A percentile compares a stretch with the other conserved stretches of the same genome.
These are phyloP conservation scores for Huso huso DNA, from an alignment of 2,797 vertebrate species.

Conservation along the genomic window DNA sequence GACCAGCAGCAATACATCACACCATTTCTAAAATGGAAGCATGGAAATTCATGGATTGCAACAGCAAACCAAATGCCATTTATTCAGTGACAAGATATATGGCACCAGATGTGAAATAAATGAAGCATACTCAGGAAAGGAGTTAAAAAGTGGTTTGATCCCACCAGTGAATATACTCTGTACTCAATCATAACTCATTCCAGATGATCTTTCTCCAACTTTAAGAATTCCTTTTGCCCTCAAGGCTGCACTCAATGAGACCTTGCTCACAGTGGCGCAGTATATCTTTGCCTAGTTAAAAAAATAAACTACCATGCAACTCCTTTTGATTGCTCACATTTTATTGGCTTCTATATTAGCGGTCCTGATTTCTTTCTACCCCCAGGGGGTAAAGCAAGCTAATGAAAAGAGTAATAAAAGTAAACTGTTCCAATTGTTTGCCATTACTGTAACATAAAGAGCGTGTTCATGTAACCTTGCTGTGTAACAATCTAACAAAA, in stretches of 20 bases:
- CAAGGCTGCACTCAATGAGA: conserved; percentile 44
- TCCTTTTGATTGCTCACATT: too few species aligned
- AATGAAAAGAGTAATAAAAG: conserved; percentile 2
- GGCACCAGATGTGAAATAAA: conserved; percentile 40
- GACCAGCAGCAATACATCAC: conserved; percentile 23
- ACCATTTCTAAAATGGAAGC: conserved; percentile 28
- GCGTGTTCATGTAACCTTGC: too few species aligned
- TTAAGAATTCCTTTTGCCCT: conserved; percentile 42
- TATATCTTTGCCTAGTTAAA: conserved; percentile 34
- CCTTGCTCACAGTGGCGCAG: conserved; percentile 31
- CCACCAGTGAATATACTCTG: background rate
- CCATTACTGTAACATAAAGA: background rate
- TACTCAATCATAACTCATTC: conserved; percentile 37
- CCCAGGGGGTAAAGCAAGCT: background rate
- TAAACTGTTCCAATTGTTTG: background rate
- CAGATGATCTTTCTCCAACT: conserved; percentile 49
- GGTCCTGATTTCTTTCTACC: too few species aligned
- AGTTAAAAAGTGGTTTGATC: conserved; percentile 25
- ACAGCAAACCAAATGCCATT: conserved; percentile 15
- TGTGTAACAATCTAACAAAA: too few species aligned
- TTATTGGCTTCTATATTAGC: too few species aligned
- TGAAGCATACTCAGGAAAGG: conserved; percentile 28
- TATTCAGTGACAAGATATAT: background rate
- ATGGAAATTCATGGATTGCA: conserved; percentile 35
- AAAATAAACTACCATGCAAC: background rate